phyloP scores from a whole-genome alignment of 2,888 invertebrate species.

The Latheticus oryzae region DNA sequence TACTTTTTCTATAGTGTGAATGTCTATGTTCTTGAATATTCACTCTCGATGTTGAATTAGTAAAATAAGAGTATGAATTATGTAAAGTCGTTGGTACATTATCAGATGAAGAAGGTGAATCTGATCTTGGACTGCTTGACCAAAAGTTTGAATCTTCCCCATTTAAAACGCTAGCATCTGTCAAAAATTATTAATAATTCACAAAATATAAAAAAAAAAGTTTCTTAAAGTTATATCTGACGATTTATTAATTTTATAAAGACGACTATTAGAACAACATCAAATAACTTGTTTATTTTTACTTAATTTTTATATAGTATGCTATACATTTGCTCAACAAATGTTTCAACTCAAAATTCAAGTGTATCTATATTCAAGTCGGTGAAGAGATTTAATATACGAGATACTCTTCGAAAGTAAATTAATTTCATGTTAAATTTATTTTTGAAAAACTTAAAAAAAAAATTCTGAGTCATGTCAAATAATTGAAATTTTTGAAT shows the following conservation, averaged over 20 bases:
- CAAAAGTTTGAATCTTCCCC: slow-evolving; percentile 62
- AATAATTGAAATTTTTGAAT: not conserved
- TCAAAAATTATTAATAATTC: not conserved
- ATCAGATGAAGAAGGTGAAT: slow-evolving; percentile 59
- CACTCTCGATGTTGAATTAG: slow-evolving; percentile 11
- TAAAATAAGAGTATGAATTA: slow-evolving; percentile 50
- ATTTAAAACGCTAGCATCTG: slow-evolving; percentile 49
- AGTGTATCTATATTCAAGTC: no score
- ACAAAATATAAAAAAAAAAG: slow-evolving; percentile 6
- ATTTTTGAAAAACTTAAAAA: not conserved
- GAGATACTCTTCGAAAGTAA: no score
- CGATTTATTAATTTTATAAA: no score
- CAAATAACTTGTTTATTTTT: slow-evolving; percentile 52
- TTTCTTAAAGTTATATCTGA: no score
- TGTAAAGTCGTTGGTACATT: slow-evolving; percentile 54
- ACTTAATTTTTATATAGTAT: slow-evolving; percentile 45
- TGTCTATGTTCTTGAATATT: slow-evolving; percentile 41
- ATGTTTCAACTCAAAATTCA: slow-evolving; percentile 42
- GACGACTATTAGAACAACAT: no score
- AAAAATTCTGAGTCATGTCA: not conserved
- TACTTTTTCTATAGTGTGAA: slow-evolving; percentile 50
- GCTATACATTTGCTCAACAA: slow-evolving; percentile 50
- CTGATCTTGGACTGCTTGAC: slow-evolving; percentile 62
- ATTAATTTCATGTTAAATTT: not conserved
- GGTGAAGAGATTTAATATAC: no score